phyloP scores from a whole-genome alignment of 2,113 vertebrate genomes.

The Strigops habroptila region DNA sequence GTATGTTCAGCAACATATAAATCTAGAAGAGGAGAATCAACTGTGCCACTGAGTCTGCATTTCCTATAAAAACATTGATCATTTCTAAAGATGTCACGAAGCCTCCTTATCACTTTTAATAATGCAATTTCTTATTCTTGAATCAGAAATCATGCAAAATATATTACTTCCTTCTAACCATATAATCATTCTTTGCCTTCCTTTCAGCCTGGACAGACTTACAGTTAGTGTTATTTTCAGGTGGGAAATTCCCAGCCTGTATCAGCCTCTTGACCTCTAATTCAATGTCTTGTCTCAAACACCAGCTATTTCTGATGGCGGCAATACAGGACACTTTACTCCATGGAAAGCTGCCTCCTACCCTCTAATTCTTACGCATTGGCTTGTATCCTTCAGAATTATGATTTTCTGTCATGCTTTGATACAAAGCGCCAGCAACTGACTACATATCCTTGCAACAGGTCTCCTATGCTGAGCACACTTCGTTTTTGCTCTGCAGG shows the following conservation, averaged over 20 bases:
- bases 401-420: background rate
- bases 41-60: background rate
- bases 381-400: background rate
- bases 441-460: background rate
- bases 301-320: background rate
- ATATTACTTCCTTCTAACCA: background rate
- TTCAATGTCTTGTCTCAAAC: background rate
- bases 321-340: background rate
- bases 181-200: background rate
- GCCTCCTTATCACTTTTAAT: background rate
- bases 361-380: rapidly evolving
- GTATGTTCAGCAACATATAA: background rate
- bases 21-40: background rate
- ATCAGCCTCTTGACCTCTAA: background rate
- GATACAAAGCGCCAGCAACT: background rate
- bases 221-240: background rate
- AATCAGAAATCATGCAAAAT: background rate
- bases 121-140: background rate
- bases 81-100: background rate
- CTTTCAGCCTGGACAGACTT: background rate
- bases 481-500: background rate
- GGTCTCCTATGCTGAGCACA: background rate
- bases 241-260: background rate
- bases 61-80: rapidly evolving
- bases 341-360: background rate